Evolutionary conservation across 2,888 invertebrate species (phyloP), one percentile per base, ranked within the genome.

Genomic region (Eupithecia subumbrata): DNA sequence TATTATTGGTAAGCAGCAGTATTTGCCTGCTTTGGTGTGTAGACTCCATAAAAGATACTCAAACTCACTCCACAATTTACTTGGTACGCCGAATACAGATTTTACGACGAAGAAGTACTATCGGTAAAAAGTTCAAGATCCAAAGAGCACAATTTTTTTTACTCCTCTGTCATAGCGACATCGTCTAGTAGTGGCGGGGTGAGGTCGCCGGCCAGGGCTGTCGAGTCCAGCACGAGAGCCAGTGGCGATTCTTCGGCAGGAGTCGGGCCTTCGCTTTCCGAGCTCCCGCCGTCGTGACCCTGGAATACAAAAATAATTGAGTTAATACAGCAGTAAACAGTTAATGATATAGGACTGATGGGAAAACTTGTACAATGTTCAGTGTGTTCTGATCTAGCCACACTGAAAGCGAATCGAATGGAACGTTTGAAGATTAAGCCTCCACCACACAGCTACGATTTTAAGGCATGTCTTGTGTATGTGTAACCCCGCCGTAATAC

Each of bases 271-370:
- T 81, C 78, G 78, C 79, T 79, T 78, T 81, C 80, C 79, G 81
- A 89, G 85, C 87, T 91, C 86, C 81, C 92, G 89, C 91, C 92
- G 87, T 87, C 91, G 88, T 83, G 79, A 69, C 84, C 90, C 94
- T 82, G 79, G 9, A 63, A 67, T 18, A 64, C 68, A 60, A 3
- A 56, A 60, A 60, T 60, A 22, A 56, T 52, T 52, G 14, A 52
- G n/a, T n/a, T 52, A 45, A 45, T 45, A 18, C 16, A 16, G 5
- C 45, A 45, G 37, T 4, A 37, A 37, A 37, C 37, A 37, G 37
- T 37, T n/a, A n/a, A n/a, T n/a, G n/a, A n/a, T n/a, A n/a, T n/a
- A n/a, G n/a, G n/a, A n/a, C n/a, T n/a, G n/a, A n/a, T n/a, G n/a
- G n/a, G n/a, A n/a, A n/a, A n/a, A n/a, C n/a, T n/a, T n/a, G n/a